Conservation (phyloP, 2,888 invertebrate genomes). For the Dendrolimus houi region DNA sequence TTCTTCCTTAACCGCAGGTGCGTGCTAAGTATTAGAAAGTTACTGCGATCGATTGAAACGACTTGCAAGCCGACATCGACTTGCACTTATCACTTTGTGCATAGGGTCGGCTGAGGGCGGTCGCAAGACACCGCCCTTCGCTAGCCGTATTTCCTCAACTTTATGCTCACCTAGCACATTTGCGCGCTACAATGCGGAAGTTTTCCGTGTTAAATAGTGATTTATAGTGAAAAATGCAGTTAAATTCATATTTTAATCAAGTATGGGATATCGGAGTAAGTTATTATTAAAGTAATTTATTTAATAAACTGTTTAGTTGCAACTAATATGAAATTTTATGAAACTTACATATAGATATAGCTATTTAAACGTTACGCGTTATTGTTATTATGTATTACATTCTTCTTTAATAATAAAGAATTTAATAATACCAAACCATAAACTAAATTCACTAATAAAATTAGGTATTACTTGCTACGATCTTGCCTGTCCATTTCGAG, state of each 20-base stretch:
- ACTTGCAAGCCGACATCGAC: conserved; percentile 32
- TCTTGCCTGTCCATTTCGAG: no score
- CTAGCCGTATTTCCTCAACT: conserved; percentile 1
- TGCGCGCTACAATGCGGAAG: not conserved
- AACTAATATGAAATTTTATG: no score
- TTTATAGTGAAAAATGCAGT: conserved; percentile 19
- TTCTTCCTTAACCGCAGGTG: conserved; percentile 20
- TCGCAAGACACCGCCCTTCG: conserved; percentile 32
- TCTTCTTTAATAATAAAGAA: no score
- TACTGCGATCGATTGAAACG: conserved; percentile 49
- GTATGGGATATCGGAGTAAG: conserved; percentile 46
- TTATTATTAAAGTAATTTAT: conserved; percentile 4
- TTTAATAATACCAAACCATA: no score
- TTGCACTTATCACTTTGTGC: conserved; percentile 65
- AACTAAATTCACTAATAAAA: no score
- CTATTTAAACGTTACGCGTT: no score
- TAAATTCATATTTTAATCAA: conserved; percentile 37
- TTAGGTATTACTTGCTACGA: no score
- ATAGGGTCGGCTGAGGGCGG: conserved; percentile 46
- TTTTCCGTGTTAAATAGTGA: conserved; percentile 5
- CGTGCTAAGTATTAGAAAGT: conserved; percentile 34
- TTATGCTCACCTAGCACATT: conserved; percentile 30
- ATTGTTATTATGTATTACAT: no score
- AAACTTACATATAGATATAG: no score
- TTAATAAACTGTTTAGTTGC: no score